These are phyloP conservation scores for Numenius phaeopus DNA, from an alignment of 2,797 vertebrate genomes.

Conservation along the genomic window DNA sequence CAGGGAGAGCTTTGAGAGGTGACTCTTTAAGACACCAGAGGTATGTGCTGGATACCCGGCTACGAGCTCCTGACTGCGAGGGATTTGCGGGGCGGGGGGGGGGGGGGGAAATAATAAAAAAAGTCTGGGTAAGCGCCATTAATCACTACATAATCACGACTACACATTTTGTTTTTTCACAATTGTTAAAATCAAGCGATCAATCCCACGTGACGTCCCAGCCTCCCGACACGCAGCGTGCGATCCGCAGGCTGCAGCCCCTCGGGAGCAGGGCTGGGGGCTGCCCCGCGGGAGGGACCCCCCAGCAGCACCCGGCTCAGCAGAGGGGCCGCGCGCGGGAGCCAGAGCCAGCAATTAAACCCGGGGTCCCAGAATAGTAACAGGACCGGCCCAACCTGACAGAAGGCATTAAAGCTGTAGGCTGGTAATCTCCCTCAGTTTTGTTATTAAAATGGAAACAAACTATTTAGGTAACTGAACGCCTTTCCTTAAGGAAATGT, in stretches of 20 bases:
- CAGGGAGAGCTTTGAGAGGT: background rate
- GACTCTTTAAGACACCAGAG: background rate
- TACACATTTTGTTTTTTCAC: background rate
- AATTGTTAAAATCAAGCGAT: background rate
- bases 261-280: background rate
- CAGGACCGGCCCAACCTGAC: background rate
- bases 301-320: background rate
- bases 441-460: background rate
- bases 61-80: background rate
- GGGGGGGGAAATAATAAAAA: background rate
- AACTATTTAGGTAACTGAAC: conserved; percentile 13
- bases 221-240: background rate
- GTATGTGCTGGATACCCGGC: background rate
- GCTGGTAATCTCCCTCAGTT: background rate
- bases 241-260: background rate
- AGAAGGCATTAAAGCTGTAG: background rate
- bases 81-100: no score
- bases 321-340: background rate
- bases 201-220: background rate
- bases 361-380: background rate
- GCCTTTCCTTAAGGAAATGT: background rate
- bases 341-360: background rate
- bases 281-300: background rate
- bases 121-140: background rate
- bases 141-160: background rate